A percentile compares a stretch with the other conserved stretches of the same genome.
These are phyloP conservation scores for Drosophila anomelani DNA, from an alignment of 2,888 invertebrate genomes.

Conservation along the genomic window DNA sequence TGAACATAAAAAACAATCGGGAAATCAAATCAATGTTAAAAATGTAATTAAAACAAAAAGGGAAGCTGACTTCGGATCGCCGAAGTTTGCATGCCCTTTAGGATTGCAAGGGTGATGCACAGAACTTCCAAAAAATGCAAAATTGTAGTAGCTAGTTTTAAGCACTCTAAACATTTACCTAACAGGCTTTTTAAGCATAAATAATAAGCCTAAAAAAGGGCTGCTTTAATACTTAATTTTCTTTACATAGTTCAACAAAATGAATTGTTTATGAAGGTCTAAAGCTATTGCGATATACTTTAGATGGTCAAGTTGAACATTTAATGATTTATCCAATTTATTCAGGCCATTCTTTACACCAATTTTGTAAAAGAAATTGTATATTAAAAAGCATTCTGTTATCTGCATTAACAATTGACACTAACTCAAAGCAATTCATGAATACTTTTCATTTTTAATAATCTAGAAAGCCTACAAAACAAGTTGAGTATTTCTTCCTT, in stretches of 20 bases:
- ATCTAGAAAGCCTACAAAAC: background rate
- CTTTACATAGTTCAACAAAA: too few relatives aligned
- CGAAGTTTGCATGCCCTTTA: too few relatives aligned
- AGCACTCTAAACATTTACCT: too few relatives aligned
- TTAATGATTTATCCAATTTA: background rate
- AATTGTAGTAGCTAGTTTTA: too few relatives aligned
- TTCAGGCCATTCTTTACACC: background rate
- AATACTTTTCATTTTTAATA: background rate
- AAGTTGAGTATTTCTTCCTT: background rate
- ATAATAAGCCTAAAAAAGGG: too few relatives aligned
- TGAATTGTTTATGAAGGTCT: too few relatives aligned
- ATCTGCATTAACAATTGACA: background rate
- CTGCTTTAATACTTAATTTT: too few relatives aligned
- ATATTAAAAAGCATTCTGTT: background rate
- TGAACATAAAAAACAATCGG: constrained; percentile 1
- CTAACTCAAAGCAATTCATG: background rate
- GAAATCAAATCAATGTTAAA: constrained; percentile 6
- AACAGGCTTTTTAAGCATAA: too few relatives aligned
- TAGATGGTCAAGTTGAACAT: background rate
- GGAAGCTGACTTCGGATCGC: too few relatives aligned
- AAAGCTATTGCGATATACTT: background rate
- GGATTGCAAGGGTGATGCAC: too few relatives aligned
- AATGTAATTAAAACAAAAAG: background rate
- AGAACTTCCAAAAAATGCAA: too few relatives aligned
- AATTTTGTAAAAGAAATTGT: background rate